Evolutionary conservation across 2,888 invertebrate species (phyloP), one percentile per base, ranked within the genome.

Genomic region (Opisthograptis luteolata): DNA sequence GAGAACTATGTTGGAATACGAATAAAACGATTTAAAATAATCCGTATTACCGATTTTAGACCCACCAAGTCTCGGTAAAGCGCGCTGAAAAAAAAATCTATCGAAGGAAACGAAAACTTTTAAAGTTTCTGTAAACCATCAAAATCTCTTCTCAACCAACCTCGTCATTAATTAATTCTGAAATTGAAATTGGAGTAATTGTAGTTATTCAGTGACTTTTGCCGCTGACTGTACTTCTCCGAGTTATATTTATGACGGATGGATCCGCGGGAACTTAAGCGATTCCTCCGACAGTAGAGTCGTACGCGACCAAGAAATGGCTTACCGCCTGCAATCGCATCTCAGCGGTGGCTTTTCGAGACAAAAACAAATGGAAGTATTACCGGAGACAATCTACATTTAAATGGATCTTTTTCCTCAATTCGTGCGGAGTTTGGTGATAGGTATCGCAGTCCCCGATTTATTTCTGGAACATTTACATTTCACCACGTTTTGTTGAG

Each of bases 311-410:
- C 84, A 70, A 81, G 71, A 75, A 82, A 76, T 74, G 73, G 79
- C 73, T 78, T 75, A 71, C 70, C 69, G 76, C 68, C 64, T 76
- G 71, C 64, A 78, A 73, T 72, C 82, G 83, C 81, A 84, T 85
- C 83, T 81, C 79, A 68, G 70, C 68, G 72, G 76, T 74, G 78
- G 81, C 78, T 79, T 74, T 70, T 65, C 59, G 74, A 82, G 82
- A 87, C 87, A 87, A 87, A 87, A 89, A 88, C 88, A 88, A 89
- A 89, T 89, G 87, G 85, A 86, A 87, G 89, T 87, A 87, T 88
- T 88, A 87, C 86, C 73, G 77, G 70, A 80, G 82, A 87, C 87
- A 88, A 88, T 88, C 87, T 89, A 82, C 89, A 89, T 88, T 89
- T 88, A 88, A 89, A 89, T 89, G 81, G 87, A 87, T 87, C 85